Conservation (phyloP, 2,888 invertebrate species). For the Sisyra nigra region DNA sequence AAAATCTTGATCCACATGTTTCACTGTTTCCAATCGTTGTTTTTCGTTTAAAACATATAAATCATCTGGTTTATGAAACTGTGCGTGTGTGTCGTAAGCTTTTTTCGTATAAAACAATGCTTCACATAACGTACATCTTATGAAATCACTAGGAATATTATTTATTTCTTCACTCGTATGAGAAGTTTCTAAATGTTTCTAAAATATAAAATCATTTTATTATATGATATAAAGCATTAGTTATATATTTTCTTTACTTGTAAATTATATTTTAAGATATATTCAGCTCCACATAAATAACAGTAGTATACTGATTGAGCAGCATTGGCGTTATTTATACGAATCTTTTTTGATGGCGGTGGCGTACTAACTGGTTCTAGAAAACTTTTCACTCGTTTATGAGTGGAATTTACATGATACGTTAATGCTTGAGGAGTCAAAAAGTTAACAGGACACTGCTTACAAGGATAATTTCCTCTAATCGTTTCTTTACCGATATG, state of each 20-base stretch:
- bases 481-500: conserved; percentile 23
- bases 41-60: conserved; percentile 41
- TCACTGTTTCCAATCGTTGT: conserved; percentile 29
- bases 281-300: conserved; percentile 47
- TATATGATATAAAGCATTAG: background rate
- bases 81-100: conserved; percentile 45
- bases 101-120: conserved; percentile 46
- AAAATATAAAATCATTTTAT: conserved; percentile 10
- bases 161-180: conserved; percentile 35
- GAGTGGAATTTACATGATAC: conserved; percentile 36
- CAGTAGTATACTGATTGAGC: conserved; percentile 34
- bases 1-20: conserved; percentile 34
- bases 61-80: conserved; percentile 42
- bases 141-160: conserved; percentile 31
- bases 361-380: conserved; percentile 31
- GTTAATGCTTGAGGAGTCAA: conserved; percentile 35
- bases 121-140: conserved; percentile 46
- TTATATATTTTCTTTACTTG: conserved; percentile 26
- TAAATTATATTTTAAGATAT: conserved; percentile 47
- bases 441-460: conserved; percentile 38
- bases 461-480: conserved; percentile 28
- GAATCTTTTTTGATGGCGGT: conserved; percentile 35
- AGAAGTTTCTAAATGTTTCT: conserved; percentile 38
- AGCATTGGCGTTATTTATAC: conserved; percentile 33
- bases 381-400: conserved; percentile 28